phyloP scores from a whole-genome alignment of 2,113 vertebrate species.

The Uria aalge region DNA sequence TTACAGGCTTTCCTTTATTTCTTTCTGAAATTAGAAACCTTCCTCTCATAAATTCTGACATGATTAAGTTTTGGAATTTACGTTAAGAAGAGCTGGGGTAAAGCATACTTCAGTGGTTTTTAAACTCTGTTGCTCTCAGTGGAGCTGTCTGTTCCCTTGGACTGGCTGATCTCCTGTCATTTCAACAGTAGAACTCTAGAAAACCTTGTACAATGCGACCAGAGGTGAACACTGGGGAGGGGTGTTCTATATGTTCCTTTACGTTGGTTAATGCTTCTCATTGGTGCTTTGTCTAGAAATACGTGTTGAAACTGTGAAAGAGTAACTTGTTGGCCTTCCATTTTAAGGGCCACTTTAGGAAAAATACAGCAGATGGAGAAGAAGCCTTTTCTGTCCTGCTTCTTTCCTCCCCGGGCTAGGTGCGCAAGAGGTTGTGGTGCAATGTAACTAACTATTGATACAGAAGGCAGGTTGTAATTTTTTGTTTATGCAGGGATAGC shows the following conservation, averaged over 20 bases:
- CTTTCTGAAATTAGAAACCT: background rate
- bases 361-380: background rate
- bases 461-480: background rate
- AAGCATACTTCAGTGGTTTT: background rate
- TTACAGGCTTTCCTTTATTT: background rate
- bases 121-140: background rate
- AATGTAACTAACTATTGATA: background rate
- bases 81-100: background rate
- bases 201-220: background rate
- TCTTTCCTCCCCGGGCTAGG: background rate
- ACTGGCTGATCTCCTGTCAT: background rate
- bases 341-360: background rate
- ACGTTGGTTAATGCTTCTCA: background rate
- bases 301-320: background rate
- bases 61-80: background rate
- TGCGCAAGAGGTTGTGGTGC: background rate
- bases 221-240: background rate
- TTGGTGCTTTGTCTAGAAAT: background rate
- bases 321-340: background rate
- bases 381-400: background rate
- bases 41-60: background rate
- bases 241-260: background rate
- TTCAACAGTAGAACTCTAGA: background rate
- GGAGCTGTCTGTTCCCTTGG: background rate
- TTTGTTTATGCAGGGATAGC: background rate